Percentiles rank a stretch among this genome's conserved stretches.
phyloP scores from a whole-genome alignment of 1,140 invertebrate species.

The Himalopsyche phryganea region DNA sequence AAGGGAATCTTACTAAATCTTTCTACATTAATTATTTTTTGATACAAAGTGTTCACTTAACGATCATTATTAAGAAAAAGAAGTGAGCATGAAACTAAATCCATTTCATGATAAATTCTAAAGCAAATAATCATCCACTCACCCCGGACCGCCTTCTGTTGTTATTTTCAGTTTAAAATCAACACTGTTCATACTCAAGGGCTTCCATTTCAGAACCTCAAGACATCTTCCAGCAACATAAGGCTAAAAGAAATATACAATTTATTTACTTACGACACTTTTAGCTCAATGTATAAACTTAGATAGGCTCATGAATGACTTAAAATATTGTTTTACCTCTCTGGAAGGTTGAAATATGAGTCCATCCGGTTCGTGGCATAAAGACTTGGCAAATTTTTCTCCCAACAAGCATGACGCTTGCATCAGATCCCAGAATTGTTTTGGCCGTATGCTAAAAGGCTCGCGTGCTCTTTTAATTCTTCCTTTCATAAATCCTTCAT shows the following conservation, averaged over 20 bases:
- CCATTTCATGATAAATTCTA: too few relatives aligned
- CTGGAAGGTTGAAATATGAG: constrained; percentile 94
- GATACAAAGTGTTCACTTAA: too few relatives aligned
- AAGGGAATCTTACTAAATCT: too few relatives aligned
- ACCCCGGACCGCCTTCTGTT: constrained; percentile 69
- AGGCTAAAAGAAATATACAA: constrained; percentile 55
- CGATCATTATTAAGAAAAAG: too few relatives aligned
- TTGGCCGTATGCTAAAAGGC: constrained; percentile 82
- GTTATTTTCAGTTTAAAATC: constrained; percentile 90
- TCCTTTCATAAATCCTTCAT: constrained; percentile 71
- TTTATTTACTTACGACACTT: background rate
- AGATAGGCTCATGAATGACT: background rate
- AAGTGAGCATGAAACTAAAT: too few relatives aligned
- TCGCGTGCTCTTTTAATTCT: constrained; percentile 72
- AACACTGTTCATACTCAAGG: constrained; percentile 86
- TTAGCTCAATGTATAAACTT: background rate
- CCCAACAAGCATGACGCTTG: constrained; percentile 69
- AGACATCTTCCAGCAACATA: constrained; percentile 80
- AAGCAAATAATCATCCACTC: constrained; percentile 39
- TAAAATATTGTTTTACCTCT: constrained; percentile 51
- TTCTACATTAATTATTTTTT: too few relatives aligned
- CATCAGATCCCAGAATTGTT: constrained; percentile 85
- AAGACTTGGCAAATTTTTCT: constrained; percentile 78
- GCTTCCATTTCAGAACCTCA: constrained; percentile 98
- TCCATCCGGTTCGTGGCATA: constrained; percentile 95